phyloP scores from a whole-genome alignment of 2,113 vertebrate species.

The Nibea albiflora region DNA sequence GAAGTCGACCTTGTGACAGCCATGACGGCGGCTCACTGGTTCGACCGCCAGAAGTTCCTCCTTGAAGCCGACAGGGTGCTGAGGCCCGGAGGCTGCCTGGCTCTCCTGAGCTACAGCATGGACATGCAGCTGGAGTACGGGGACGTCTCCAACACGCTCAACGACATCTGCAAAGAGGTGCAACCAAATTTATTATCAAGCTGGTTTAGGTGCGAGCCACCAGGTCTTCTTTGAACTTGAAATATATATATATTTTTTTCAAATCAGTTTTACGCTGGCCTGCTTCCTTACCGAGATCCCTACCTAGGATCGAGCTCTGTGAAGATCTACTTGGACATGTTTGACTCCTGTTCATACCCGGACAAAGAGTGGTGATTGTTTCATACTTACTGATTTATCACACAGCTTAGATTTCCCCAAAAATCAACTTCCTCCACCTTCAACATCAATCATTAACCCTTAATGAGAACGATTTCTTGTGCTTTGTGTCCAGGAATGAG shows the following conservation, averaged over 20 bases:
- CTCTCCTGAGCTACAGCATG: constrained; percentile 79
- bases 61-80: constrained; percentile 79
- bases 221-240: too few species aligned
- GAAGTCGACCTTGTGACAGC: constrained; percentile 81
- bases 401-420: too few species aligned
- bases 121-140: constrained; percentile 78
- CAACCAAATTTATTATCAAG: too few species aligned
- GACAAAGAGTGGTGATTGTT: constrained; percentile 86
- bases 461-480: too few species aligned
- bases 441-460: too few species aligned
- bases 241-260: background rate
- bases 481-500: constrained; percentile 59
- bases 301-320: constrained; percentile 41
- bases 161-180: constrained; percentile 81
- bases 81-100: constrained; percentile 82
- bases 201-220: too few species aligned
- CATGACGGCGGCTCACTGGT: constrained; percentile 86
- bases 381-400: background rate
- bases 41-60: constrained; percentile 79
- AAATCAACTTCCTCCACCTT: too few species aligned
- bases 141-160: constrained; percentile 73
- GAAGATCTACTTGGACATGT: constrained; percentile 76
- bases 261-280: constrained; percentile 62
- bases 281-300: constrained; percentile 58
- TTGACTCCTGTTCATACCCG: constrained; percentile 76